Evolutionary conservation across 2,888 invertebrate genomes (phyloP).

Genomic region (Incurvaria masculella): DNA sequence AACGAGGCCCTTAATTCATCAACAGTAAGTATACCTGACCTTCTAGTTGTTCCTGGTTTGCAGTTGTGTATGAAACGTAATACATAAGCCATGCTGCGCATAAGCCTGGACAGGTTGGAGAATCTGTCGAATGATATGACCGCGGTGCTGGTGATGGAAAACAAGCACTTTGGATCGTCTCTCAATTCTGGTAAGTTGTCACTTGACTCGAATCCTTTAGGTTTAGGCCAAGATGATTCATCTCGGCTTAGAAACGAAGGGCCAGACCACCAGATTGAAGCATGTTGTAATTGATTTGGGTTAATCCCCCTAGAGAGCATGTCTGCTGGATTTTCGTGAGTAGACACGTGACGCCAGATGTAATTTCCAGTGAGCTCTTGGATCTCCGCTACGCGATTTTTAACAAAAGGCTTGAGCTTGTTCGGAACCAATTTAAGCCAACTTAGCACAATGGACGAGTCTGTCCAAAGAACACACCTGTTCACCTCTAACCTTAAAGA

Average conservation of each 20-base stretch:
- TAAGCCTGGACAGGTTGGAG: conserved; percentile 2
- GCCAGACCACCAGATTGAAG: conserved; percentile 12
- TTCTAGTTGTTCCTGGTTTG: background rate
- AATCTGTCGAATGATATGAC: background rate
- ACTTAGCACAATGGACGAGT: conserved; percentile 9
- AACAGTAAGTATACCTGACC: background rate
- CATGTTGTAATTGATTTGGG: conserved; percentile 7
- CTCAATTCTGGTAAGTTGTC: background rate
- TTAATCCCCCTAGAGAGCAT: conserved; percentile 13
- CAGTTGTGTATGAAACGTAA: conserved; percentile 7
- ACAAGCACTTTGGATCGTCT: too few species aligned
- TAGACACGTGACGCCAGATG: conserved; percentile 13
- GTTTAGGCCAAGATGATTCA: conserved; percentile 1
- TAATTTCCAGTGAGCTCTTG: conserved; percentile 5
- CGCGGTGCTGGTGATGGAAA: too few species aligned
- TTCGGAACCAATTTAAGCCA: conserved; percentile 6
- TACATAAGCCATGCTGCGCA: background rate
- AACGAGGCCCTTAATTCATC: background rate
- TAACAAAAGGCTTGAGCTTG: conserved; percentile 14
- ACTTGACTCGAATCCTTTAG: background rate
- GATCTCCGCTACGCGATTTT: conserved; percentile 14
- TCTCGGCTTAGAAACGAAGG: conserved; percentile 2
- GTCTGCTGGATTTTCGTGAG: conserved; percentile 14
- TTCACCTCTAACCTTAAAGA: too few species aligned
- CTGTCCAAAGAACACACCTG: conserved; percentile 7